phyloP scores from a whole-genome alignment of 2,888 invertebrate genomes.

The Lasioglossum vierecki region DNA sequence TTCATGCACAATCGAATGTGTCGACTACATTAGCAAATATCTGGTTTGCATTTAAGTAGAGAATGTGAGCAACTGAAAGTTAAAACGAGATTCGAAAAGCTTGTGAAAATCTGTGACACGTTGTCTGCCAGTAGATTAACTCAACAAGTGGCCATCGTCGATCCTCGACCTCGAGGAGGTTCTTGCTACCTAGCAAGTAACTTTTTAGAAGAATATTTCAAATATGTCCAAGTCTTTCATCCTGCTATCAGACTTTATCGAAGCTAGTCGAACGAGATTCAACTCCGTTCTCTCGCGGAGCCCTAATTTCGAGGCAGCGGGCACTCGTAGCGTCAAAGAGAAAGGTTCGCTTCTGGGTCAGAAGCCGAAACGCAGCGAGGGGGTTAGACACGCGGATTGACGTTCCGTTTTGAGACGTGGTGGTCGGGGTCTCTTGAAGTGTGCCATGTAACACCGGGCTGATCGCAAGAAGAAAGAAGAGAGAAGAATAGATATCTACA shows the following conservation, averaged over 20 bases:
- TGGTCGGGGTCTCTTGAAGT: background rate
- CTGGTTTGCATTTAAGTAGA: too few relatives aligned
- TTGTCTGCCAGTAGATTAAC: background rate
- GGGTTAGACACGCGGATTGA: background rate
- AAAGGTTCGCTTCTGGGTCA: conserved; percentile 11
- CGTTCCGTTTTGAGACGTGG: background rate
- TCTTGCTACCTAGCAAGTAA: background rate
- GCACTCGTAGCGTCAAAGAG: background rate
- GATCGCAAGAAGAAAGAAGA: background rate
- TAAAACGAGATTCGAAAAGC: background rate
- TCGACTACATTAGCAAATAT: too few relatives aligned
- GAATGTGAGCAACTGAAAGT: too few relatives aligned
- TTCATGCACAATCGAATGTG: too few relatives aligned
- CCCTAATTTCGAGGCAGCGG: background rate
- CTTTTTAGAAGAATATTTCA: background rate
- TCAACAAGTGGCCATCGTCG: background rate
- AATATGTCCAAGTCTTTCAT: background rate
- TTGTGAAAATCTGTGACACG: background rate
- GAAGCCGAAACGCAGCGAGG: background rate
- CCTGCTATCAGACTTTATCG: background rate
- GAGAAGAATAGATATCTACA: background rate
- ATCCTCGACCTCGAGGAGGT: background rate
- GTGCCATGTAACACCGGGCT: background rate
- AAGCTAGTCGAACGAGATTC: background rate
- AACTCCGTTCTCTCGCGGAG: background rate